Conservation (phyloP, 2,888 invertebrate genomes). For the Acrobasis consociella region DNA sequence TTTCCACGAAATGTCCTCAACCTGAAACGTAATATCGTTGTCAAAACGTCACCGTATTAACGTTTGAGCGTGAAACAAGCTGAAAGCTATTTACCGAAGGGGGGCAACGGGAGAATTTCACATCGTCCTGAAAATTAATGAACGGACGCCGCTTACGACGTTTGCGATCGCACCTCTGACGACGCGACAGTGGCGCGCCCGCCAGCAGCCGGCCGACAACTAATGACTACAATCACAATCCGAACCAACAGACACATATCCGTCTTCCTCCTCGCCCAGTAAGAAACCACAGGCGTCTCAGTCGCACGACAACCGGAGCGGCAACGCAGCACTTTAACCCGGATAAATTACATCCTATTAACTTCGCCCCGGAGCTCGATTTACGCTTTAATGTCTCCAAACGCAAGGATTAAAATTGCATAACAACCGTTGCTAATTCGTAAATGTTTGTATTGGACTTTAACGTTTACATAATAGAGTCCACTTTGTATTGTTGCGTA, state of each 20-base stretch:
- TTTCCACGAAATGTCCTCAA: constrained; percentile 15
- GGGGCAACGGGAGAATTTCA: constrained; percentile 68
- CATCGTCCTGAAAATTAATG: constrained; percentile 81
- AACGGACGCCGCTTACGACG: constrained; percentile 71
- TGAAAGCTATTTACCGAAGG: constrained; percentile 66
- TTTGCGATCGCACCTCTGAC: constrained; percentile 70
- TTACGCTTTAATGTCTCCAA: constrained; percentile 74
- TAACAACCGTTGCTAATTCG: constrained; percentile 57
- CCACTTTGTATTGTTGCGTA: constrained; percentile 58
- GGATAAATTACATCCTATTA: constrained; percentile 82
- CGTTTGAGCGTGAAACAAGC: constrained; percentile 55
- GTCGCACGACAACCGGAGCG: constrained; percentile 69
- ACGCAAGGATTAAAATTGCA: constrained; percentile 78
- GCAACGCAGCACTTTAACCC: constrained; percentile 76
- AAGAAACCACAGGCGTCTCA: constrained; percentile 47
- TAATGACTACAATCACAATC: constrained; percentile 62
- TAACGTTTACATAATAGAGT: constrained; percentile 68
- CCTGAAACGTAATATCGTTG: constrained; percentile 11
- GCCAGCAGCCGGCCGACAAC: constrained; percentile 56
- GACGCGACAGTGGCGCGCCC: constrained; percentile 65
- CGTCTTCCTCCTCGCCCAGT: constrained; percentile 53
- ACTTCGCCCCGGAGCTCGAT: constrained; percentile 75
- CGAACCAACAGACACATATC: constrained; percentile 66
- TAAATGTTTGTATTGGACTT: constrained; percentile 69
- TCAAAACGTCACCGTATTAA: constrained; percentile 38